Conservation (phyloP, 1,140 invertebrate genomes). For the Phenacoccus solenopsis region DNA sequence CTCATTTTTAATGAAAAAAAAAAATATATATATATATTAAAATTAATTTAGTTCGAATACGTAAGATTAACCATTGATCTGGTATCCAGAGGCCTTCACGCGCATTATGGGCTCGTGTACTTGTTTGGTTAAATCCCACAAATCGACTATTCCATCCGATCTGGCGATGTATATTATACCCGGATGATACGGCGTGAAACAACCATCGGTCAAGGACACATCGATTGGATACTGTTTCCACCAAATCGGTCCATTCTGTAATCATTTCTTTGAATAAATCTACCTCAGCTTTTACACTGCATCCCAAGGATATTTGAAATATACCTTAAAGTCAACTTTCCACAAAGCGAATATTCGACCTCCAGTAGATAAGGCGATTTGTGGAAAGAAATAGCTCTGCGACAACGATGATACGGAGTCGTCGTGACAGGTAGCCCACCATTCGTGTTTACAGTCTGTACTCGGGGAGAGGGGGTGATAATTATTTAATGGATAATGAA, state of each 20-base stretch:
- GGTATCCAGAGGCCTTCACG: neutral
- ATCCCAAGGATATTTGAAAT: neutral
- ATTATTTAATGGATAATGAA: no score
- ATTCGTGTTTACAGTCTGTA: slow-evolving; percentile 5
- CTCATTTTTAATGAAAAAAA: no score
- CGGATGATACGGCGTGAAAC: neutral
- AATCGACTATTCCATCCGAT: neutral
- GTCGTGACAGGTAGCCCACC: neutral
- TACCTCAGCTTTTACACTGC: neutral
- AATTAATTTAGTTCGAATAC: no score
- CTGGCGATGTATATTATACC: neutral
- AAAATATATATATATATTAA: neutral
- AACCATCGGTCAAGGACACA: neutral
- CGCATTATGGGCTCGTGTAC: neutral
- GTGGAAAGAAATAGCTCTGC: neutral
- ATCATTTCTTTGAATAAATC: neutral
- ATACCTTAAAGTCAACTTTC: neutral
- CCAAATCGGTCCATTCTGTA: neutral
- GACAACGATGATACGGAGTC: neutral
- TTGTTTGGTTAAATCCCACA: neutral
- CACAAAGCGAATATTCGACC: neutral
- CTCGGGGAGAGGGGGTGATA: no score
- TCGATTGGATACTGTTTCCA: neutral
- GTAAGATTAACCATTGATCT: neutral
- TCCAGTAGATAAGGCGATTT: neutral